Evolutionary conservation across 2,888 invertebrate genomes (phyloP).

Genomic region (Dorcus hopei): DNA sequence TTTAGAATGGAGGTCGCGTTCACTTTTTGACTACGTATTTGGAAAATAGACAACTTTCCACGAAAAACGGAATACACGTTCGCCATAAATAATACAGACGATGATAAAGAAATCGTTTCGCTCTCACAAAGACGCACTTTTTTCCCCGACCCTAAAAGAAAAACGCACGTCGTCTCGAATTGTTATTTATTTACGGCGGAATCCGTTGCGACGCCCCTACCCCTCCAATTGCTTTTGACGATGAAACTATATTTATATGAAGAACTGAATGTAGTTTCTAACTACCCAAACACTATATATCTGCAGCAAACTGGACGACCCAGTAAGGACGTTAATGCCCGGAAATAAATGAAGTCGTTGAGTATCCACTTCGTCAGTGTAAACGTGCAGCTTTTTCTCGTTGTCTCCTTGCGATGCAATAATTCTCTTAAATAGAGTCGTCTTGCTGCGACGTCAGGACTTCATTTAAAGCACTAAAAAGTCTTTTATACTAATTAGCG

Average conservation of each 20-base stretch:
- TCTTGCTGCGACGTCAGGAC: not conserved
- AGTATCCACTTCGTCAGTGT: not conserved
- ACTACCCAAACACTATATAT: not conserved
- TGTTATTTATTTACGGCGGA: too few relatives aligned
- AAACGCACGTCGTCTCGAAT: too few relatives aligned
- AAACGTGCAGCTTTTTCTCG: not conserved
- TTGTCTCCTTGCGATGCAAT: not conserved
- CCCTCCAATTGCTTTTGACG: too few relatives aligned
- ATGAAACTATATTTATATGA: too few relatives aligned
- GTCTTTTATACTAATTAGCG: constrained; percentile 1
- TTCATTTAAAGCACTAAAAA: not conserved
- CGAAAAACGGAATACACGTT: constrained; percentile 38
- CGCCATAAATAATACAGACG: constrained; percentile 34
- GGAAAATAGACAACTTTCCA: constrained; percentile 40
- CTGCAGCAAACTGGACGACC: not conserved
- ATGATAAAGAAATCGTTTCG: not conserved
- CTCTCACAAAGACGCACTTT: too few relatives aligned
- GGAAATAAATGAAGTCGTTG: not conserved
- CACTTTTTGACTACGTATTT: constrained; percentile 40
- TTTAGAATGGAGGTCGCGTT: not conserved
- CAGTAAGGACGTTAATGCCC: not conserved
- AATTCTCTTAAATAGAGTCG: constrained; percentile 1
- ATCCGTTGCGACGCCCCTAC: too few relatives aligned
- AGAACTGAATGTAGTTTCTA: too few relatives aligned
- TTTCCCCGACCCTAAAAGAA: too few relatives aligned